Base-by-base conservation (phyloP, 92 coral and sea anemone species). In the Zoanthus sociatus region DNA sequence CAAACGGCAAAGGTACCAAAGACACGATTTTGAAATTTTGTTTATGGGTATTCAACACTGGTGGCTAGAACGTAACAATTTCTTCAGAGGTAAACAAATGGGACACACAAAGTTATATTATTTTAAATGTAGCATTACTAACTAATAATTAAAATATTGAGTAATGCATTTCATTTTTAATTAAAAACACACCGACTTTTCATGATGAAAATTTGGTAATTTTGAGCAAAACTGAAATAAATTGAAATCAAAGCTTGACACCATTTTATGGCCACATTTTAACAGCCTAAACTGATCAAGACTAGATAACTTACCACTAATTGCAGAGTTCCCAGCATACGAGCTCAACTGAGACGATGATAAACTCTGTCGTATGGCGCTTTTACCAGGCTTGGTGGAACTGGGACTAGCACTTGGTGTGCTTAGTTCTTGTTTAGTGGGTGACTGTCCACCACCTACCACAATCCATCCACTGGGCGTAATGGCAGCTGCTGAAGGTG, bases 401-500 rank as follows among this genome's bases (percentile, higher is more conserved):
- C 88, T 78, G 46, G 92, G 92, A 64, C 92, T 87, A 10, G 87
- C 76, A 17, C 92, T 68, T 13, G 90, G 95, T 76, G 92, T 79
- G 18, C 77, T 72, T 37, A 89, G 77, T 5, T 91, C 93, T 68
- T 82, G 53, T 51, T 81, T 91, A 73, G 92, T 76, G 5, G 92
- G 94, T 11, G 91, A 79, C 48, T 66, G 69, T n/a, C 99, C 99
- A 1, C 95, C 89, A 21, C 98, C 96, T 0, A 96, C 94, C 48
- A 96, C 98, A 47, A 96, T 96, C 99, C 99, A 96, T 26, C 99
- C 99, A 84, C 93, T 92, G n/a, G 99, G 84, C 18, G 99, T 95
- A 51, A 96, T 90, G 30, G 99, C 98, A 16, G 99, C 98, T 21
- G 96, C 98, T 13, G 94, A 83, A 0, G 99, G 99, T 8, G 94